Evolutionary conservation across 2,113 vertebrate genomes (phyloP).

Genomic region (Pseudorectes ferrugineus): DNA sequence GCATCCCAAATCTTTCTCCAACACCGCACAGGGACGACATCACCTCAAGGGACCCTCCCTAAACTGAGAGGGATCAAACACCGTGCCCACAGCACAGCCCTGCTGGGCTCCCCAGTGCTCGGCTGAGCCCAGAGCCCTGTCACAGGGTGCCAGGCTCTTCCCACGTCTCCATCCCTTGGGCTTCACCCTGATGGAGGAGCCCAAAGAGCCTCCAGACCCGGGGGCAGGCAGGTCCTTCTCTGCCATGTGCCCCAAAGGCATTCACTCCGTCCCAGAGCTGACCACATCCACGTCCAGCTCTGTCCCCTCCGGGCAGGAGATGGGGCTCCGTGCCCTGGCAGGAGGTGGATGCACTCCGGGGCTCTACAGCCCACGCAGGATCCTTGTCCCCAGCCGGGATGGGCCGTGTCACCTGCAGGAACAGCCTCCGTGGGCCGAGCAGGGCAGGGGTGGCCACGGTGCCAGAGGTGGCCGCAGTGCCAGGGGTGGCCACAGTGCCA

Average conservation of each 20-base stretch:
- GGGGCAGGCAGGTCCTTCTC: not conserved
- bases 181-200: not conserved
- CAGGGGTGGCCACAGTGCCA: not conserved
- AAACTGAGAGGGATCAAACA: not conserved
- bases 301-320: accelerated
- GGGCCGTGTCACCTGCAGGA: not conserved
- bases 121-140: not conserved
- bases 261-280: accelerated
- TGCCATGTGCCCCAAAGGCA: accelerated
- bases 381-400: not conserved
- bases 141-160: not conserved
- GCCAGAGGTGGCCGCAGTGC: not conserved
- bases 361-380: accelerated
- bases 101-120: accelerated
- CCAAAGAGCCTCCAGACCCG: not conserved
- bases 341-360: not conserved
- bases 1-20: constrained; percentile 12
- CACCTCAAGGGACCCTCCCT: not conserved
- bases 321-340: accelerated
- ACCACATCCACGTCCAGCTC: accelerated
- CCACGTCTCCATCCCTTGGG: not conserved
- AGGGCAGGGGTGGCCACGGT: not conserved
- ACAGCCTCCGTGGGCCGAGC: not conserved
- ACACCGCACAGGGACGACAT: not conserved
- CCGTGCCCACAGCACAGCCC: not conserved